A percentile compares a stretch with the other conserved stretches of the same genome.
Evolutionary conservation across 1,140 invertebrate genomes (phyloP).

Genomic region (Drosophila yakuba): DNA sequence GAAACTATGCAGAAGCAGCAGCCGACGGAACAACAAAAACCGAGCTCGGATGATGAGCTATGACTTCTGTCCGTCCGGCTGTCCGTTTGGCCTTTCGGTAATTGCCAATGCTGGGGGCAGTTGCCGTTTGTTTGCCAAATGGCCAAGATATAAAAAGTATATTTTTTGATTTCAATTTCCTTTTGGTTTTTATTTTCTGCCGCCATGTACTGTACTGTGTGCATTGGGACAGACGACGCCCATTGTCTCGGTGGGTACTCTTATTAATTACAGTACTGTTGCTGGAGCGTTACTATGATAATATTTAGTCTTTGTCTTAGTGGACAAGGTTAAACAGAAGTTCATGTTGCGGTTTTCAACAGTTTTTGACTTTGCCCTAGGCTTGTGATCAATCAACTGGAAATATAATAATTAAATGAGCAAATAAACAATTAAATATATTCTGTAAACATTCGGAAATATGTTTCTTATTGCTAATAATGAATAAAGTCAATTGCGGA

Average conservation of each 20-base stretch:
- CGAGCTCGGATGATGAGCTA: slow-evolving; percentile 65
- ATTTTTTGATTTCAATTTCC: slow-evolving; percentile 54
- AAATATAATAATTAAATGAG: neutral
- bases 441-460: too few species aligned
- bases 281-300: slow-evolving; percentile 44
- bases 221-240: slow-evolving; percentile 53
- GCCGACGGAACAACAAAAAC: slow-evolving; percentile 40
- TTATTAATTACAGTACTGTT: slow-evolving; percentile 48
- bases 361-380: slow-evolving; percentile 33
- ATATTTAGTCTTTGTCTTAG: slow-evolving; percentile 37
- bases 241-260: slow-evolving; percentile 62
- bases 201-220: slow-evolving; percentile 27
- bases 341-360: slow-evolving; percentile 39
- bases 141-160: slow-evolving; percentile 52
- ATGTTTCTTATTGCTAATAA: too few species aligned
- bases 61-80: slow-evolving; percentile 56
- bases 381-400: slow-evolving; percentile 30
- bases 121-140: slow-evolving; percentile 55
- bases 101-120: slow-evolving; percentile 68
- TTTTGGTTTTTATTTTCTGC: slow-evolving; percentile 22
- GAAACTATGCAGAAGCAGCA: slow-evolving; percentile 64
- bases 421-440: too few species aligned
- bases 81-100: slow-evolving; percentile 66
- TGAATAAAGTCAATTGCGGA: too few species aligned
- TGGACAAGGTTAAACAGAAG: slow-evolving; percentile 56